A percentile compares a stretch with the other conserved stretches of the same genome.
These are phyloP conservation scores for Paedocypris micromegethes DNA, from an alignment of 2,797 vertebrate species.

Conservation along the genomic window DNA sequence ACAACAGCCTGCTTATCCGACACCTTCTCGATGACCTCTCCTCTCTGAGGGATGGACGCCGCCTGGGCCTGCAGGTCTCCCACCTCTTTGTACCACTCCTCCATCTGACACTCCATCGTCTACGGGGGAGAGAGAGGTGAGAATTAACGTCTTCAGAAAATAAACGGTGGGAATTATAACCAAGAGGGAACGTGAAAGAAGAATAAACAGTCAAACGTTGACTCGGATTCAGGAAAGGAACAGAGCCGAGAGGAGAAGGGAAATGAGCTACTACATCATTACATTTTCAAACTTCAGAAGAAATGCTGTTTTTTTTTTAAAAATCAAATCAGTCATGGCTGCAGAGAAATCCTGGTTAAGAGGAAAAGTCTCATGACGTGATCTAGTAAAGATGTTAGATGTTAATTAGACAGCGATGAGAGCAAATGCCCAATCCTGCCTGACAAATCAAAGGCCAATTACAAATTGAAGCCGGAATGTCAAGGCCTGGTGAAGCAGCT, in stretches of 20 bases:
- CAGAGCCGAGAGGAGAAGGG: conserved; percentile 1
- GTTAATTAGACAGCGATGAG: conserved; percentile 4
- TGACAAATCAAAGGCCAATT: conserved; percentile 1
- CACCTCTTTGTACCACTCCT: conserved; percentile 86
- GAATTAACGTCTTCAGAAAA: no score
- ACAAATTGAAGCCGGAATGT: neutral
- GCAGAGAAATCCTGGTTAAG: neutral
- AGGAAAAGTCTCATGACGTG: neutral
- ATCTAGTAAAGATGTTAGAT: neutral
- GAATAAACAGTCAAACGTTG: conserved; percentile 7
- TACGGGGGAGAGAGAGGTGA: conserved; percentile 48
- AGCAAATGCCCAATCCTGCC: conserved; percentile 14
- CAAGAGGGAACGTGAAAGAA: conserved; percentile 13
- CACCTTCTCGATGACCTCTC: conserved; percentile 69
- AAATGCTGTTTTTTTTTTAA: neutral
- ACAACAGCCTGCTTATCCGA: conserved; percentile 72
- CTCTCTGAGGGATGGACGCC: conserved; percentile 75
- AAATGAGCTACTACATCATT: conserved; percentile 35
- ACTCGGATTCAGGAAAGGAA: conserved; percentile 9
- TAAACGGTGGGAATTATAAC: no score
- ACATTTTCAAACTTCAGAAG: conserved; percentile 19
- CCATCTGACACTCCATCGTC: conserved; percentile 89
- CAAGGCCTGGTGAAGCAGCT: no score
- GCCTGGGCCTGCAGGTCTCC: conserved; percentile 82
- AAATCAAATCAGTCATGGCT: neutral